Evolutionary conservation across 2,888 invertebrate species (phyloP).

Genomic region (Eupithecia dodoneata): DNA sequence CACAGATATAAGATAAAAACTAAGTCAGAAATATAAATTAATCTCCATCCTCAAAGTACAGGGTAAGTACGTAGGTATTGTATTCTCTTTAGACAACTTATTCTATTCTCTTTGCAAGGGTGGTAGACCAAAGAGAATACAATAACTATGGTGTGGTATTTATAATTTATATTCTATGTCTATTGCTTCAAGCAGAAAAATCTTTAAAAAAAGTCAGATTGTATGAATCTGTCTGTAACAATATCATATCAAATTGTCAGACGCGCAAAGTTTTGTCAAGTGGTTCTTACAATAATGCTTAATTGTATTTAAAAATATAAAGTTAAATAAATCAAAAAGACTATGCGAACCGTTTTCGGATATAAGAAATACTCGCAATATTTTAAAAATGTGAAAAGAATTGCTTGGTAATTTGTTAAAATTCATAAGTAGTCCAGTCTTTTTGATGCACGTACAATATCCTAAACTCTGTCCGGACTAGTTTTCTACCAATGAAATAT

Average conservation of each 20-base stretch:
- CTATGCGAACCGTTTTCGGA: constrained; percentile 72
- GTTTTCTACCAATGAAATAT: not conserved
- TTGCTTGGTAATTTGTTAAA: constrained; percentile 62
- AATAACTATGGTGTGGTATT: too few species aligned
- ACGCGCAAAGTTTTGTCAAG: constrained; percentile 28
- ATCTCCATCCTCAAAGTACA: not conserved
- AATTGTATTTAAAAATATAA: constrained; percentile 47
- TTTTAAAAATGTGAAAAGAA: constrained; percentile 77
- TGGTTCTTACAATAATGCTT: constrained; percentile 45
- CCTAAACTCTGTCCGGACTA: not conserved
- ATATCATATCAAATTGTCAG: not conserved
- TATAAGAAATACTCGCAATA: constrained; percentile 73
- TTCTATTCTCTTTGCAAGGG: too few species aligned
- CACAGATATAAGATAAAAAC: too few species aligned
- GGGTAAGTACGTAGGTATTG: too few species aligned
- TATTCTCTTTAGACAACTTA: too few species aligned
- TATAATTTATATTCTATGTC: not conserved
- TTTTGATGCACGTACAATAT: not conserved
- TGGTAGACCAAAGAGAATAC: too few species aligned
- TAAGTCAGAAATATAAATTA: too few species aligned
- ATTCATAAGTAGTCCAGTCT: not conserved
- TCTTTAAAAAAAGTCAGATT: not conserved
- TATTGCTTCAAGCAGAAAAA: not conserved
- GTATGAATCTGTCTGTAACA: constrained; percentile 25
- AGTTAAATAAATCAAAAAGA: constrained; percentile 60